Evolutionary conservation across 2,888 invertebrate genomes (phyloP).

Genomic region (Lithophane semibrunnea): DNA sequence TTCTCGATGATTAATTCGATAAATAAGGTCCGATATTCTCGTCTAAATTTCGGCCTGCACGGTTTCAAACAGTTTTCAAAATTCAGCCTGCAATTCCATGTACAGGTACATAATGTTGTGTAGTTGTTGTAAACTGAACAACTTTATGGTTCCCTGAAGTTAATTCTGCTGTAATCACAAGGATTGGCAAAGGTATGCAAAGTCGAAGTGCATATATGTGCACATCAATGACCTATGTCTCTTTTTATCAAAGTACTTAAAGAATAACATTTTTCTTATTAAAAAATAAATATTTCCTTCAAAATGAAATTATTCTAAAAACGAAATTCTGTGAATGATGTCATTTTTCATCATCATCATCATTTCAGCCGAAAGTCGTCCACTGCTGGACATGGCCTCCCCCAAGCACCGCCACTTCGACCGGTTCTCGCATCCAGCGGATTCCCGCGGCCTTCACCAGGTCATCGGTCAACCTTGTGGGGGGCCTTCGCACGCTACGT

Average conservation of each 20-base stretch:
- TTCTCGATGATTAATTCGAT: constrained; percentile 41
- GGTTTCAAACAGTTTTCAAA: background rate
- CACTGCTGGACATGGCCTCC: no score
- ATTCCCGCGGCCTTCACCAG: no score
- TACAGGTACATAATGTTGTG: background rate
- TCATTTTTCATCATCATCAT: background rate
- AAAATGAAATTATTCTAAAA: background rate
- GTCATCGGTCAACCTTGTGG: no score
- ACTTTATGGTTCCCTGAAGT: background rate
- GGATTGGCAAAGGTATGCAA: background rate
- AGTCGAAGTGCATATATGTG: no score
- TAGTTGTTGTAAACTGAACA: background rate
- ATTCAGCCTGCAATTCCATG: background rate
- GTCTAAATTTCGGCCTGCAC: background rate
- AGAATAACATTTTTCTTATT: no score
- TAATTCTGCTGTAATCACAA: background rate
- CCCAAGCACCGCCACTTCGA: no score
- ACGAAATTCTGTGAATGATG: background rate
- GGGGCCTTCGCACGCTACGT: no score
- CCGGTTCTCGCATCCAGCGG: no score
- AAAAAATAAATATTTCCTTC: no score
- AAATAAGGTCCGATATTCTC: constrained; percentile 1
- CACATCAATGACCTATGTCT: no score
- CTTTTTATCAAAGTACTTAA: no score
- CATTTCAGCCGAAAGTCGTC: no score